Percentiles rank a stretch among this genome's conserved stretches.
These are phyloP conservation scores for Zootoca vivipara DNA, from an alignment of 2,113 vertebrate species.

Conservation along the genomic window DNA sequence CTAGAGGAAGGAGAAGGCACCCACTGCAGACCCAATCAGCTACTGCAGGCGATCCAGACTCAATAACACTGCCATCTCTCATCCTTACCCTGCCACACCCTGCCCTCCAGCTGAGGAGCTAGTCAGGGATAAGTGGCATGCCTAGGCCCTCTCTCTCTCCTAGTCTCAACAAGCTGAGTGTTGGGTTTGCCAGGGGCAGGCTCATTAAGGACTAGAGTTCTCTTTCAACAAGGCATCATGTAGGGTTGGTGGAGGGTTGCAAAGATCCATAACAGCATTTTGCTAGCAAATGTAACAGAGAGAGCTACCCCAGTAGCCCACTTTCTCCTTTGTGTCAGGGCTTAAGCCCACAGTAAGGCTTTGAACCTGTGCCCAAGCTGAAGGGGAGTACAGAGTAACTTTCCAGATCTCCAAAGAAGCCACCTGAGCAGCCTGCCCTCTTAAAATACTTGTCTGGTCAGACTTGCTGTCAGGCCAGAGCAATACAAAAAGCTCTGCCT, in stretches of 20 bases:
- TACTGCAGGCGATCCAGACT: too few relatives aligned
- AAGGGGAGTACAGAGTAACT: neutral
- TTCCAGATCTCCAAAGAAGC: neutral
- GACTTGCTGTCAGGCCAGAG: neutral
- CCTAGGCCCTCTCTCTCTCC: neutral
- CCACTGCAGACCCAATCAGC: neutral
- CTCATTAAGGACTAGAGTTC: neutral
- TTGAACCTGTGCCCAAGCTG: neutral
- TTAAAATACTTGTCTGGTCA: neutral
- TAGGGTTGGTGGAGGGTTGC: neutral
- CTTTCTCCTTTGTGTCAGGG: neutral
- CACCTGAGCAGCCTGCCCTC: neutral
- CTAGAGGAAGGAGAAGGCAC: neutral
- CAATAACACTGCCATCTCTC: neutral
- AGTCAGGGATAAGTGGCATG: neutral
- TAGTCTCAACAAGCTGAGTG: neutral
- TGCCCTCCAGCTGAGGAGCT: neutral
- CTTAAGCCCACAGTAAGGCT: neutral
- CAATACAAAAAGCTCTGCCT: neutral
- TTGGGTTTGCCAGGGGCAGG: neutral
- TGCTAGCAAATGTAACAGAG: neutral
- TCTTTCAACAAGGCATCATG: neutral
- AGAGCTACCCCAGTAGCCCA: neutral
- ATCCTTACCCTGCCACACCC: neutral
- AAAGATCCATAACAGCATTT: neutral